phyloP scores from a whole-genome alignment of 2,113 vertebrate species.

The Thomomys bottae region DNA sequence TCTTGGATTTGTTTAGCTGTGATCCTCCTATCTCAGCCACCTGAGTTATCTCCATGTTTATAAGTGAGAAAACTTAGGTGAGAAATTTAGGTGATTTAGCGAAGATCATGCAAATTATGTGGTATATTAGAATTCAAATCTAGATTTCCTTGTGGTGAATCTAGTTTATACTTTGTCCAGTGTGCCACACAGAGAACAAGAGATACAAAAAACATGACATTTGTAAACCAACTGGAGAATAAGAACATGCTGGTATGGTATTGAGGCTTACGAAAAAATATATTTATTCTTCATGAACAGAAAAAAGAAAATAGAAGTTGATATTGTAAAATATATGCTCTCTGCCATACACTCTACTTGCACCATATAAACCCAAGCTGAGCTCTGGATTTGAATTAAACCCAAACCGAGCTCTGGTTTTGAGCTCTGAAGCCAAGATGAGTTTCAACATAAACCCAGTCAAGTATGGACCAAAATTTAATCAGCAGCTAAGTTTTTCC shows the following conservation, averaged over 20 bases:
- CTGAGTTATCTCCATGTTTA: background rate
- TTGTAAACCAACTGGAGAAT: background rate
- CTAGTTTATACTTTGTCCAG: background rate
- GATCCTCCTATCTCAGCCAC: no score
- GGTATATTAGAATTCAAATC: background rate
- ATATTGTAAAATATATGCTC: background rate
- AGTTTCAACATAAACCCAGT: background rate
- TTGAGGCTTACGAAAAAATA: background rate
- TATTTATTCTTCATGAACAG: slow-evolving; percentile 12
- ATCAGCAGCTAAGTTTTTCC: background rate
- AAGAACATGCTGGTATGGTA: background rate
- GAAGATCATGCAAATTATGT: background rate
- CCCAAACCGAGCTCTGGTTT: background rate
- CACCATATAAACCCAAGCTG: background rate
- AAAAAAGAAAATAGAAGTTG: background rate
- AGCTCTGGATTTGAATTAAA: background rate
- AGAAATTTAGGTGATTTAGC: background rate
- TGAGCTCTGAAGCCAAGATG: slow-evolving; percentile 19
- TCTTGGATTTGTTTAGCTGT: no score
- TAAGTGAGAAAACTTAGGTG: background rate
- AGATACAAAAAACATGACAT: background rate
- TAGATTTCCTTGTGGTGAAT: background rate
- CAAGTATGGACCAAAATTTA: background rate
- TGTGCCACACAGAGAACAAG: background rate
- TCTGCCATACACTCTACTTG: background rate